Percentiles rank a stretch among this genome's conserved stretches.
Conservation (phyloP, 1,140 invertebrate species). For the Eueides isabella region DNA sequence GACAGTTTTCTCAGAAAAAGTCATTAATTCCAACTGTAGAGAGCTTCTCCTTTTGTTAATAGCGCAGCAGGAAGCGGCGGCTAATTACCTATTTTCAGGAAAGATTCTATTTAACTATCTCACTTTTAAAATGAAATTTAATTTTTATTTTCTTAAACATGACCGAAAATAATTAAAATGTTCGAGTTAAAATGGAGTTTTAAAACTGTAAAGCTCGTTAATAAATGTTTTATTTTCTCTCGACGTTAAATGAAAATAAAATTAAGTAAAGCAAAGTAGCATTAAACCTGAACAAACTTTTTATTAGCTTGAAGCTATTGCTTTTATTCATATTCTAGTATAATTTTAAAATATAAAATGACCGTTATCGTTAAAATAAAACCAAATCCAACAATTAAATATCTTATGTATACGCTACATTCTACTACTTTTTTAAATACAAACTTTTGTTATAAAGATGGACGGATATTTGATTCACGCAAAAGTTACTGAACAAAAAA, state of each 20-base stretch:
- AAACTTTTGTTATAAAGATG: too few relatives aligned
- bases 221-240: neutral
- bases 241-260: neutral
- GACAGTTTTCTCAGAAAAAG: neutral
- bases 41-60: neutral
- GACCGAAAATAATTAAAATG: neutral
- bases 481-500: too few relatives aligned
- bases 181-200: neutral
- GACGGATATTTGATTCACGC: too few relatives aligned
- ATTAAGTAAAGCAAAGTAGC: conserved; percentile 7
- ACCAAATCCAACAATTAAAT: neutral
- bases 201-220: neutral
- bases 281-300: neutral
- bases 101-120: neutral
- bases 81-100: conserved; percentile 10
- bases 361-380: neutral
- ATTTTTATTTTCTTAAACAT: conserved; percentile 1
- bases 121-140: neutral
- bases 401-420: too few relatives aligned
- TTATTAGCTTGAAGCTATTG: neutral
- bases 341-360: neutral
- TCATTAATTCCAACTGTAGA: neutral
- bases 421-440: too few relatives aligned
- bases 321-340: neutral
- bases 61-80: neutral